Conservation (phyloP, 2,888 invertebrate species). For the Tillus elongatus region DNA sequence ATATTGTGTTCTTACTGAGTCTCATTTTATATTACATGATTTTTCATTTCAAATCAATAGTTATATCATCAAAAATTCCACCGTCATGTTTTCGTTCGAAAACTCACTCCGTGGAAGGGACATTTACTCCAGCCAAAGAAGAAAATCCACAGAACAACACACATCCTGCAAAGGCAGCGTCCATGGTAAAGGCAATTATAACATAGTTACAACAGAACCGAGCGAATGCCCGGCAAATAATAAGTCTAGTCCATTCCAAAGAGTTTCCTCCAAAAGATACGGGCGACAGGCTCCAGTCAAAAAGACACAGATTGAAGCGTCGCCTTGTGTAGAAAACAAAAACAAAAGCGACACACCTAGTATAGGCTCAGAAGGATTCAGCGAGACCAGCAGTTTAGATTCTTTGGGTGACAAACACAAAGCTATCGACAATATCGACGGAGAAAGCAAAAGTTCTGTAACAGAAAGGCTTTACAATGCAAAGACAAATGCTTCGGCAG, state of each 20-base stretch:
- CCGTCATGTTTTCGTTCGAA: conserved; percentile 48
- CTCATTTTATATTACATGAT: too few species aligned
- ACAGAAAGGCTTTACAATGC: conserved; percentile 48
- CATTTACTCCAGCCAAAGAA: conserved; percentile 19
- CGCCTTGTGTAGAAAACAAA: not conserved
- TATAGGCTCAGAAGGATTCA: conserved; percentile 56
- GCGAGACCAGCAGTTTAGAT: conserved; percentile 57
- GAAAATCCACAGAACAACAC: conserved; percentile 40
- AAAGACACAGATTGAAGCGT: conserved; percentile 10
- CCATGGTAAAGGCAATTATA: conserved; percentile 60
- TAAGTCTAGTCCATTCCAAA: conserved; percentile 21
- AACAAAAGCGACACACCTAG: conserved; percentile 42
- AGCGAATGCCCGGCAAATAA: conserved; percentile 13
- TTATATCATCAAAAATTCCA: too few species aligned
- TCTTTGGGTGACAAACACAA: conserved; percentile 33
- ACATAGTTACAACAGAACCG: conserved; percentile 14
- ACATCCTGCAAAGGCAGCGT: conserved; percentile 67
- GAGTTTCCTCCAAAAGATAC: conserved; percentile 20
- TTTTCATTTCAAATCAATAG: too few species aligned
- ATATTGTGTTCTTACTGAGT: too few species aligned
- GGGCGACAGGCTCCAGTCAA: conserved; percentile 14
- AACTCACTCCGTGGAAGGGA: conserved; percentile 49
- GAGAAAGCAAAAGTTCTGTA: conserved; percentile 29
- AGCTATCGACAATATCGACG: conserved; percentile 25
- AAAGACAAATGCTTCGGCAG: conserved; percentile 51